These are phyloP conservation scores for Pachypeltis micranthus DNA, from an alignment of 1,140 invertebrate species.

Conservation along the genomic window DNA sequence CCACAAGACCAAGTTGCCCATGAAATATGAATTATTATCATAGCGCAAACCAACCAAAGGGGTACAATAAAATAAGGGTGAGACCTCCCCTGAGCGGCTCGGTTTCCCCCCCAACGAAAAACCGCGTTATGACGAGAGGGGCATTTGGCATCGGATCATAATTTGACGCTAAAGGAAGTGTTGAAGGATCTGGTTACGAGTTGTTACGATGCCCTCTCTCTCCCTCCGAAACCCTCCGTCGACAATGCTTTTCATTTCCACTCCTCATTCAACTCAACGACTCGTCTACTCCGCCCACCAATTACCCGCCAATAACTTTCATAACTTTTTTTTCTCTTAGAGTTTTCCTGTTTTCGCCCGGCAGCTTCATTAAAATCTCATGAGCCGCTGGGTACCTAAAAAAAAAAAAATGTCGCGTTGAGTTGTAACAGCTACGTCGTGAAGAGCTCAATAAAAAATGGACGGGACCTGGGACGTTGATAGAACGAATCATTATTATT, in stretches of 20 bases:
- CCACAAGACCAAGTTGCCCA: constrained; percentile 14
- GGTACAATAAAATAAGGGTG: neutral
- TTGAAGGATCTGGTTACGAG: constrained; percentile 7
- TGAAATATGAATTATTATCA: constrained; percentile 26
- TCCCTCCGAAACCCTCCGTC: neutral
- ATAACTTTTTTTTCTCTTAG: constrained; percentile 4
- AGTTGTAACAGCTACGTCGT: no score
- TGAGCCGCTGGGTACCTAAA: neutral
- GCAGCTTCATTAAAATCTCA: neutral
- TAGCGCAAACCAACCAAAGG: neutral
- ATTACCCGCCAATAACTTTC: constrained; percentile 2
- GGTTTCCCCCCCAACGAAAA: no score
- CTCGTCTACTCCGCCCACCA: neutral
- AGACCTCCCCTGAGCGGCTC: neutral
- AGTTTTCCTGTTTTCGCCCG: neutral
- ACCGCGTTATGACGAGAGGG: neutral
- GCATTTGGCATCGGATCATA: neutral
- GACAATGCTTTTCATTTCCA: no score
- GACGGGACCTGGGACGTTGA: no score
- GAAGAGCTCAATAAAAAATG: no score
- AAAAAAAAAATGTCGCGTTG: no score
- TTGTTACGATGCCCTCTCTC: neutral
- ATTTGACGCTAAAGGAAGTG: constrained; percentile 10
- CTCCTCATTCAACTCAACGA: no score
- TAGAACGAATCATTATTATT: no score